Evolutionary conservation across 2,113 vertebrate genomes (phyloP).

Genomic region (Dicrurus megarhynchus): DNA sequence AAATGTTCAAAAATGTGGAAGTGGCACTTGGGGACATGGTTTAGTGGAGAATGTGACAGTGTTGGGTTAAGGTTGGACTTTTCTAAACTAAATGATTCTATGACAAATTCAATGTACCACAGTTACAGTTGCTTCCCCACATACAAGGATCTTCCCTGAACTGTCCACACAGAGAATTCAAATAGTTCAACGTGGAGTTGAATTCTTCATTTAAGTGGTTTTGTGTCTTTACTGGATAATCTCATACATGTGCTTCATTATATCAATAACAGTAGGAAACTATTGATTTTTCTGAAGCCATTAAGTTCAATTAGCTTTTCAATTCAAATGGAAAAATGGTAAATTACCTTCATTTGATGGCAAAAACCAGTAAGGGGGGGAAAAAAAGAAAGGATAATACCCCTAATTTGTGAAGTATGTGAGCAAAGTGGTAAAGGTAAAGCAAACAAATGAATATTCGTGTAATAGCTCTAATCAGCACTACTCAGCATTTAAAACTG

Average conservation of each 20-base stretch:
- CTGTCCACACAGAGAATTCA: conserved; percentile 39
- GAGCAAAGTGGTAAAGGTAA: conserved; percentile 36
- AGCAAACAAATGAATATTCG: conserved; percentile 20
- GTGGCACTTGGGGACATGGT: neutral
- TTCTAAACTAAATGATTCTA: neutral
- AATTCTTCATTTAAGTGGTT: conserved; percentile 68
- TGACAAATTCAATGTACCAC: neutral
- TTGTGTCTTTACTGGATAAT: conserved; percentile 68
- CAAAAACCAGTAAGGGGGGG: conserved; percentile 41
- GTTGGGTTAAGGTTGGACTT: neutral
- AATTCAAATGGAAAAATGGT: conserved; percentile 70
- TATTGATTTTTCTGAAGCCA: conserved; percentile 78
- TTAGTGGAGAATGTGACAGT: neutral
- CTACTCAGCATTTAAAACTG: neutral
- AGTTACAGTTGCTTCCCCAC: conserved; percentile 13
- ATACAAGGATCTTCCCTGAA: neutral
- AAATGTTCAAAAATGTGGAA: neutral
- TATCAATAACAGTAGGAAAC: conserved; percentile 76
- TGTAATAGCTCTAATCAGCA: neutral
- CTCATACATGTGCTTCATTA: conserved; percentile 51
- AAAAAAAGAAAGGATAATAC: neutral
- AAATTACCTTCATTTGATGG: conserved; percentile 65
- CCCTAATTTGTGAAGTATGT: conserved; percentile 59
- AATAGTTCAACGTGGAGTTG: conserved; percentile 44
- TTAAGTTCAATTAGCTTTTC: conserved; percentile 79